phyloP scores from a whole-genome alignment of 2,113 vertebrate genomes.

The Bufo bufo region DNA sequence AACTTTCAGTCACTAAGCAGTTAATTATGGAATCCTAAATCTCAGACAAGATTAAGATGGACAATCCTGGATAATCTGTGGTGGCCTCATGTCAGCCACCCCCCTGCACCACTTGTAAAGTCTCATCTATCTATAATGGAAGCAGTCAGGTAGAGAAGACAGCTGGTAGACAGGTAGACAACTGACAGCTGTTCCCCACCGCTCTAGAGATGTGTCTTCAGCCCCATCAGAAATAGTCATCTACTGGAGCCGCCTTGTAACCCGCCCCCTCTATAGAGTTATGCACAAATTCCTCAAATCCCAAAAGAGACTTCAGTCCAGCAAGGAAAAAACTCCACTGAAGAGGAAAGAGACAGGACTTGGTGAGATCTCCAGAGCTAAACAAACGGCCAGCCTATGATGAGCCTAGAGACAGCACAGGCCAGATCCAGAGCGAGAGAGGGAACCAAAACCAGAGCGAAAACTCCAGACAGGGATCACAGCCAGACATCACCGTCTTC shows the following conservation, averaged over 20 bases:
- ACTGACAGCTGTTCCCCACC: background rate
- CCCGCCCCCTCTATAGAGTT: slow-evolving; percentile 48
- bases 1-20: slow-evolving; percentile 15
- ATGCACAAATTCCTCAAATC: slow-evolving; percentile 51
- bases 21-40: slow-evolving; percentile 33
- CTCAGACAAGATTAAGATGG: slow-evolving; percentile 2
- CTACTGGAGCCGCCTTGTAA: slow-evolving; percentile 23
- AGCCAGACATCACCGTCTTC: too few relatives aligned
- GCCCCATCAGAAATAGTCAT: slow-evolving; percentile 7
- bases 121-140: background rate
- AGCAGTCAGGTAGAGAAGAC: background rate
- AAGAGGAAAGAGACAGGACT: background rate
- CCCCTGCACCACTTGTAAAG: background rate
- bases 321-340: slow-evolving; percentile 14
- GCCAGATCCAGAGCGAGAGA: background rate
- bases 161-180: background rate
- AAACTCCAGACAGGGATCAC: slow-evolving; percentile 28
- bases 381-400: background rate
- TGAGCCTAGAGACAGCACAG: slow-evolving; percentile 10
- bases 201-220: background rate
- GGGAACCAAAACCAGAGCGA: slow-evolving; percentile 24
- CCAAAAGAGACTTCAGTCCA: slow-evolving; percentile 30
- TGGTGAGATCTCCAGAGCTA: background rate
- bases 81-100: background rate
- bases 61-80: slow-evolving; percentile 27